phyloP scores from a whole-genome alignment of 1,140 invertebrate genomes.

The Charaxes varanes region DNA sequence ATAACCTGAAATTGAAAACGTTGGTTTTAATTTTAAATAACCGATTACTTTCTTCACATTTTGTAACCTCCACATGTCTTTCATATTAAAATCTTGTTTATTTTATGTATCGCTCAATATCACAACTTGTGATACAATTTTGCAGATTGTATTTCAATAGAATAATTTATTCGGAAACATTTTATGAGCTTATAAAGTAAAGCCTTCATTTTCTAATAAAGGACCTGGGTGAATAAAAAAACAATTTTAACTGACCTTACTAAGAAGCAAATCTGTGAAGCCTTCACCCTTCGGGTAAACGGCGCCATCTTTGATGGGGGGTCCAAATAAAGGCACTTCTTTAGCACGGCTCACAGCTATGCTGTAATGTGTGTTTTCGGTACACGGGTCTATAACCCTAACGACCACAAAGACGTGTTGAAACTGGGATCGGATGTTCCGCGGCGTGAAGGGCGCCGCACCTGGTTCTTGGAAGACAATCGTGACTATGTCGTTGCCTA shows the following conservation, averaged over 20 bases:
- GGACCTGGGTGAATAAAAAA: too few species aligned
- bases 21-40: too few species aligned
- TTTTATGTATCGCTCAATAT: too few species aligned
- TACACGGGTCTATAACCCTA: slow-evolving; percentile 90
- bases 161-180: too few species aligned
- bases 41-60: too few species aligned
- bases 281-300: slow-evolving; percentile 91
- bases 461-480: slow-evolving; percentile 98
- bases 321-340: slow-evolving; percentile 96
- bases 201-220: too few species aligned
- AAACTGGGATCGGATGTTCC: slow-evolving; percentile 95
- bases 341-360: slow-evolving; percentile 95
- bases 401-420: slow-evolving; percentile 99
- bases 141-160: too few species aligned
- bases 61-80: too few species aligned
- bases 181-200: too few species aligned
- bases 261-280: slow-evolving; percentile 94
- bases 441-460: slow-evolving; percentile 92
- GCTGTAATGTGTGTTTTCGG: slow-evolving; percentile 92
- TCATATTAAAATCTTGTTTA: too few species aligned
- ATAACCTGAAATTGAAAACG: slow-evolving; percentile 74
- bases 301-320: slow-evolving; percentile 89
- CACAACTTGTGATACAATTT: too few species aligned
- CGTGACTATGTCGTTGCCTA: slow-evolving; percentile 97
- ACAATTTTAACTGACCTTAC: slow-evolving; percentile 83